Conservation (phyloP, 1,140 invertebrate genomes). For the Tyrophagus putrescentiae region DNA sequence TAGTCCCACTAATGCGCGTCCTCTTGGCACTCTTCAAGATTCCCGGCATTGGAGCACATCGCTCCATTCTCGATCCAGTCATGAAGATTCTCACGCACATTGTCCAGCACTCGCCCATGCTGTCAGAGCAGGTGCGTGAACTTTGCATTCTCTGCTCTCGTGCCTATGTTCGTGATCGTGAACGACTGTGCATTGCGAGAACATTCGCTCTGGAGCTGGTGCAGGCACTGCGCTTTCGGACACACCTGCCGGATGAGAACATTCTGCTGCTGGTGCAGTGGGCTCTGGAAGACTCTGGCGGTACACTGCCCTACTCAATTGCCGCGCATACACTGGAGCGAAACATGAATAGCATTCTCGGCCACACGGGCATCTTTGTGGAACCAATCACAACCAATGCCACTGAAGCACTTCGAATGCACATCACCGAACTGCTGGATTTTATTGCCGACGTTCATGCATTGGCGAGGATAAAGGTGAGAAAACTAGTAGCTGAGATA, state of each 20-base stretch:
- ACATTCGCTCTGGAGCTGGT: conserved; percentile 83
- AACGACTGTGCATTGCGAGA: conserved; percentile 75
- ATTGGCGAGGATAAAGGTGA: conserved; percentile 85
- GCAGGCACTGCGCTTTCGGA: conserved; percentile 88
- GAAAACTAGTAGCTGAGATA: background rate
- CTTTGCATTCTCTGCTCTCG: conserved; percentile 75
- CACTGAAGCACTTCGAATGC: conserved; percentile 77
- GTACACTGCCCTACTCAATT: conserved; percentile 49
- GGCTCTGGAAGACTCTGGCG: conserved; percentile 55
- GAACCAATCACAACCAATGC: conserved; percentile 52
- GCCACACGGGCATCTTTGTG: conserved; percentile 4
- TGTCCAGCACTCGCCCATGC: conserved; percentile 70
- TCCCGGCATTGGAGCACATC: conserved; percentile 31
- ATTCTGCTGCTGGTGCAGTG: conserved; percentile 73
- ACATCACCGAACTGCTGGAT: conserved; percentile 83
- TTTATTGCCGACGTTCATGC: conserved; percentile 93
- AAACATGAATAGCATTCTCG: conserved; percentile 28
- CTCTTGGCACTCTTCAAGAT: conserved; percentile 63
- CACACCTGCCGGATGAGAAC: conserved; percentile 79
- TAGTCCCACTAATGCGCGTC: conserved; percentile 60
- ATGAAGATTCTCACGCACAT: conserved; percentile 80
- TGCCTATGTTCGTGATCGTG: conserved; percentile 52
- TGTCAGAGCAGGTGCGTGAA: conserved; percentile 68
- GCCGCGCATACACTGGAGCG: conserved; percentile 35
- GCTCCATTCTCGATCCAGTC: conserved; percentile 75